Percentiles rank a stretch among this genome's conserved stretches.
Evolutionary conservation across 1,140 invertebrate species (phyloP).

Genomic region (Yoshiicerus persimilis): DNA sequence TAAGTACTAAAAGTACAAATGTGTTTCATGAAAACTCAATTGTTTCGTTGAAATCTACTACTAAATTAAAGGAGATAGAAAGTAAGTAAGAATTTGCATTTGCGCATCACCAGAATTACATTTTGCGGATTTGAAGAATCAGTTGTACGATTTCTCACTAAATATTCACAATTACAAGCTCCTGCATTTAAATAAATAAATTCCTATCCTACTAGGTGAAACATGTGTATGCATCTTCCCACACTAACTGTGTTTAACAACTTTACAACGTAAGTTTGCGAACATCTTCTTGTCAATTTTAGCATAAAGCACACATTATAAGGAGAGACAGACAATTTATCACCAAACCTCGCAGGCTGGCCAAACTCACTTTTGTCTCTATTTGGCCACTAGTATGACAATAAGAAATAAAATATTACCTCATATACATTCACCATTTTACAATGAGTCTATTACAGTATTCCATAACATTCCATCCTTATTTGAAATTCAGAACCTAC

Average conservation of each 20-base stretch:
- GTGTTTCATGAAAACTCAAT: too few species aligned
- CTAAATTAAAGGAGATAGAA: too few species aligned
- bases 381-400: not conserved
- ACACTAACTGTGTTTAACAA: constrained; percentile 6
- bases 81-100: too few species aligned
- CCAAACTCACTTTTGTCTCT: not conserved
- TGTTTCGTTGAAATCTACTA: too few species aligned
- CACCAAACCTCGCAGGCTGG: not conserved
- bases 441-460: not conserved
- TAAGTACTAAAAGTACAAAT: too few species aligned
- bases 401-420: not conserved
- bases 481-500: not conserved
- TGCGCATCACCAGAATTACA: too few species aligned
- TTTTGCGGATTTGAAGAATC: not conserved
- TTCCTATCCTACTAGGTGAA: not conserved
- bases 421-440: not conserved
- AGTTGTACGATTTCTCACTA: not conserved
- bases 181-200: not conserved
- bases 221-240: not conserved
- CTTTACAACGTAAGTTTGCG: not conserved
- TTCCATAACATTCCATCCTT: not conserved
- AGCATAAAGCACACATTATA: constrained; percentile 17
- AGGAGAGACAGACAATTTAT: not conserved
- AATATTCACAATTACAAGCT: not conserved
- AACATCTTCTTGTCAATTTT: constrained; percentile 10